phyloP scores from a whole-genome alignment of 2,797 vertebrate genomes.

The Esox masquinongy region DNA sequence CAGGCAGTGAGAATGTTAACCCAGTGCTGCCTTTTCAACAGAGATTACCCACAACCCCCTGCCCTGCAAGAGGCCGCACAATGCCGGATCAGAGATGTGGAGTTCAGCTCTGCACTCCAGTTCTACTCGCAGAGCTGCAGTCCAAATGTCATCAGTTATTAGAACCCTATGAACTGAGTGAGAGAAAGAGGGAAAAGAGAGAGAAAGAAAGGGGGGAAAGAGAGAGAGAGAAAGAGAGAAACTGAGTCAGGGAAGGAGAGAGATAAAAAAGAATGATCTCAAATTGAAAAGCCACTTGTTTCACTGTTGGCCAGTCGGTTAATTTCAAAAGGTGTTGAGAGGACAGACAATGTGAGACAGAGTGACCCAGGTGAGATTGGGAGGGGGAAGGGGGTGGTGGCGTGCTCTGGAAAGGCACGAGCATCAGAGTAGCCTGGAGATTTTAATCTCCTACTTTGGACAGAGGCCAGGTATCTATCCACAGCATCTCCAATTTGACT shows the following conservation, averaged over 20 bases:
- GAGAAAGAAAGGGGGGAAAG: background rate
- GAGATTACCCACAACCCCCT: constrained; percentile 24
- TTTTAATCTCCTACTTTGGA: constrained; percentile 64
- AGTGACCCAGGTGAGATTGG: constrained; percentile 38
- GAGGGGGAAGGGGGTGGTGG: constrained; percentile 10
- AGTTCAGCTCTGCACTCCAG: constrained; percentile 39
- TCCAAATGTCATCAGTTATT: constrained; percentile 63
- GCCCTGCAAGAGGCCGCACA: constrained; percentile 20
- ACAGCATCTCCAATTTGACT: constrained; percentile 47
- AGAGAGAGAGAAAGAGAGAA: background rate
- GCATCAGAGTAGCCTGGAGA: constrained; percentile 35
- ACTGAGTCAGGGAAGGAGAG: constrained; percentile 29
- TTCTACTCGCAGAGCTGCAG: constrained; percentile 48
- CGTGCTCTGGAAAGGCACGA: constrained; percentile 26
- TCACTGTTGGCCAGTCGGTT: constrained; percentile 49
- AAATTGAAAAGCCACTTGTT: constrained; percentile 55
- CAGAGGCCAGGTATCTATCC: constrained; percentile 50
- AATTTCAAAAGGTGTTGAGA: constrained; percentile 64
- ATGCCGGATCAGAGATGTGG: constrained; percentile 43
- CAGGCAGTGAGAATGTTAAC: constrained; percentile 31
- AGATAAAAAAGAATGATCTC: constrained; percentile 29
- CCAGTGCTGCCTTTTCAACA: constrained; percentile 33
- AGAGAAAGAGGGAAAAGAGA: background rate
- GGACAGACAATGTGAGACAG: constrained; percentile 50
- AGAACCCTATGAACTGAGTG: constrained; percentile 46